Conservation (phyloP, 2,888 invertebrate genomes). For the Digitonthophagus gazella region DNA sequence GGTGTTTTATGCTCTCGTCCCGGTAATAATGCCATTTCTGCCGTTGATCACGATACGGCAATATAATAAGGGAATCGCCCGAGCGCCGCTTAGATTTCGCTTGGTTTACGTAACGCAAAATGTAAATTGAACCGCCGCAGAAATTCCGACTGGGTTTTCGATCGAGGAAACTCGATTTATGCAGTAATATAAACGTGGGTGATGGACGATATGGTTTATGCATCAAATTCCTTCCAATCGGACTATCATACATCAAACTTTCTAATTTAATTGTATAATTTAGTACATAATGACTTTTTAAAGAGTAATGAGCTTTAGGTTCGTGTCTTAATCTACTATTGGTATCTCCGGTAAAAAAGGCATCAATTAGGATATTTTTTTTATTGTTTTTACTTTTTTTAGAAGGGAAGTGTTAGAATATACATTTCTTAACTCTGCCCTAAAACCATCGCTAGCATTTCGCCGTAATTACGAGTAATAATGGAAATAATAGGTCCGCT, state of each 20-base stretch:
- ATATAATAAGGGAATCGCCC: slow-evolving; percentile 21
- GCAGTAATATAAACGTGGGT: background rate
- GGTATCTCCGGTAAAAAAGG: background rate
- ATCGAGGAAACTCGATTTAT: background rate
- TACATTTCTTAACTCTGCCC: background rate
- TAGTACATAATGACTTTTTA: no score
- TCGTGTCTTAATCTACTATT: background rate
- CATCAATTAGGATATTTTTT: no score
- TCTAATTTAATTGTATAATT: no score
- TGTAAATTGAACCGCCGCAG: background rate
- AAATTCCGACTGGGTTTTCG: background rate
- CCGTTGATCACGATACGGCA: slow-evolving; percentile 28
- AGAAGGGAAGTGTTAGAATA: background rate
- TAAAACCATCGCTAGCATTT: background rate
- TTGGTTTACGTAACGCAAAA: background rate
- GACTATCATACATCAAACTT: no score
- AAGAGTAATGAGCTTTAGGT: no score
- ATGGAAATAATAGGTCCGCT: background rate
- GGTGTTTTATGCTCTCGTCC: slow-evolving; percentile 28
- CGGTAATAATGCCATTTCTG: slow-evolving; percentile 29
- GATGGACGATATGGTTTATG: background rate
- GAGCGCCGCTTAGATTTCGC: background rate
- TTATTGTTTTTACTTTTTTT: no score
- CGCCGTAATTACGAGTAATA: background rate
- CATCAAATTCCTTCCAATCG: background rate